phyloP scores from a whole-genome alignment of 2,888 invertebrate species.

The Pandemis heparana region DNA sequence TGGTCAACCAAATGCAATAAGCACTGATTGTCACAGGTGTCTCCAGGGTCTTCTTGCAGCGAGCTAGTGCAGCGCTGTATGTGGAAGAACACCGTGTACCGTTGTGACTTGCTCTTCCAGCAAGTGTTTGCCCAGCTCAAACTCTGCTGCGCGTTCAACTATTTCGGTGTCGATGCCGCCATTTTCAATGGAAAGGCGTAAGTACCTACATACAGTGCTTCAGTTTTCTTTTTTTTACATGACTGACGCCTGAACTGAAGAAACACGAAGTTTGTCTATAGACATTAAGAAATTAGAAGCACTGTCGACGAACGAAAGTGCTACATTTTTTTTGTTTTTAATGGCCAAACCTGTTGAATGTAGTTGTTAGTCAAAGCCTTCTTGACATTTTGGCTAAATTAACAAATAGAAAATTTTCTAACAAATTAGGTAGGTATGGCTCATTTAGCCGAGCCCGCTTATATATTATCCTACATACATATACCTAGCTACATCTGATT shows the following conservation, averaged over 20 bases:
- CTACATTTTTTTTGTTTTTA: no score
- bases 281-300: no score
- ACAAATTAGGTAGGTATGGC: no score
- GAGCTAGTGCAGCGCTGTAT: conserved; percentile 82
- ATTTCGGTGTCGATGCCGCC: conserved; percentile 70
- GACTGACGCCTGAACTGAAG: no score
- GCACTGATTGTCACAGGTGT: conserved; percentile 62
- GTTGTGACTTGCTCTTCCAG: conserved; percentile 83
- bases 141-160: conserved; percentile 88
- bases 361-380: no score
- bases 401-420: no score
- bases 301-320: no score
- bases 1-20: not conserved
- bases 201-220: conserved; percentile 17
- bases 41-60: conserved; percentile 78
- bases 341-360: no score
- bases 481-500: not conserved
- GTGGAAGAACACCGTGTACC: conserved; percentile 84
- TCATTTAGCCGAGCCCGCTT: no score
- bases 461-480: no score
- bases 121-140: conserved; percentile 78
- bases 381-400: no score
- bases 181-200: conserved; percentile 42
- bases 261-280: no score
- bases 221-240: not conserved